phyloP scores from a whole-genome alignment of 2,113 vertebrate species.

The Nymphicus hollandicus region DNA sequence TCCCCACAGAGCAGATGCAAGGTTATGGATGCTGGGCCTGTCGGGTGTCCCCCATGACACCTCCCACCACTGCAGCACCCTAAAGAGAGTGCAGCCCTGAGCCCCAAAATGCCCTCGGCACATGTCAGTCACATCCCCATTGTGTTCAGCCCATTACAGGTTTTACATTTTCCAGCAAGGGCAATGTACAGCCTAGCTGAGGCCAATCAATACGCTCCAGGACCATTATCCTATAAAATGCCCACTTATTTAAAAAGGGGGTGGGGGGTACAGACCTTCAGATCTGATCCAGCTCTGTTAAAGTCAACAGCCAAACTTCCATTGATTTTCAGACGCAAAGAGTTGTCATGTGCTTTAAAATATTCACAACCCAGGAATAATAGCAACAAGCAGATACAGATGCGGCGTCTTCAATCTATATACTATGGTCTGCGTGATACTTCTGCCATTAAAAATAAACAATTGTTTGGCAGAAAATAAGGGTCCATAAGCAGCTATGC shows the following conservation, averaged over 20 bases:
- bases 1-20: not conserved
- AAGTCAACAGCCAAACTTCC: constrained; percentile 35
- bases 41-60: fast-evolving
- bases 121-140: not conserved
- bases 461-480: not conserved
- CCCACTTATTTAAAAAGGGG: constrained; percentile 51
- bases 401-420: not conserved
- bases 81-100: not conserved
- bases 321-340: constrained; percentile 40
- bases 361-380: constrained; percentile 18
- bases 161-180: constrained; percentile 30
- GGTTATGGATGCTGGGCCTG: not conserved
- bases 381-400: not conserved
- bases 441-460: not conserved
- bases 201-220: constrained; percentile 49
- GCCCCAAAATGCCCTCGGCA: not conserved
- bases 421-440: fast-evolving
- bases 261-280: constrained; percentile 6
- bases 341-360: constrained; percentile 24
- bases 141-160: constrained; percentile 18
- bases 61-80: not conserved
- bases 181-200: constrained; percentile 14
- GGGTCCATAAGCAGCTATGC: not conserved
- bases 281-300: constrained; percentile 27
- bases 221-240: constrained; percentile 62